Evolutionary conservation across 1,140 invertebrate genomes (phyloP).

Genomic region (Pygmarrhopalites habei): DNA sequence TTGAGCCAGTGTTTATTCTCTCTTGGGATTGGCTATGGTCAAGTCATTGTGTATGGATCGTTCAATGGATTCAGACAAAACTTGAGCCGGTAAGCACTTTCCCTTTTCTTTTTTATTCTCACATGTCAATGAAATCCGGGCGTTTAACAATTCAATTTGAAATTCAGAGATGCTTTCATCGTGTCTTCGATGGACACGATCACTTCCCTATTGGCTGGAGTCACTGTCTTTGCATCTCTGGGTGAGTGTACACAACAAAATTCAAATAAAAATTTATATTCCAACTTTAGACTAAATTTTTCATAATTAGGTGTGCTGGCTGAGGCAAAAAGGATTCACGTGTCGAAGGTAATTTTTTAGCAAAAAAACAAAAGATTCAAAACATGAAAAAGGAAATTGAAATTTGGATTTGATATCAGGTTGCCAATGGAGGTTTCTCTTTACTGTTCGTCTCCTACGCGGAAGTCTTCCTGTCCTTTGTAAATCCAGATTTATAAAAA

Average conservation of each 20-base stretch:
- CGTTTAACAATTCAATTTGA: too few species aligned
- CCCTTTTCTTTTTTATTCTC: too few species aligned
- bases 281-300: slow-evolving; percentile 84
- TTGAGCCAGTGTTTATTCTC: slow-evolving; percentile 80
- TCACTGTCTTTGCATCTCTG: slow-evolving; percentile 15
- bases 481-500: slow-evolving; percentile 42
- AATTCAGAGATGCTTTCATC: slow-evolving; percentile 51
- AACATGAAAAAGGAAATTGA: too few species aligned
- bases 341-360: slow-evolving; percentile 56
- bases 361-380: too few species aligned
- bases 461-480: slow-evolving; percentile 64
- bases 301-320: slow-evolving; percentile 54
- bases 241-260: too few species aligned
- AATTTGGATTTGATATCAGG: too few species aligned
- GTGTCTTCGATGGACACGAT: slow-evolving; percentile 63
- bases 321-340: slow-evolving; percentile 40
- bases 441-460: slow-evolving; percentile 79
- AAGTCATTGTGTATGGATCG: slow-evolving; percentile 56
- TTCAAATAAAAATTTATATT: too few species aligned
- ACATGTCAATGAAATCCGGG: too few species aligned
- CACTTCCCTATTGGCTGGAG: slow-evolving; percentile 62
- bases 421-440: slow-evolving; percentile 60
- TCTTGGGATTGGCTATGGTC: slow-evolving; percentile 64
- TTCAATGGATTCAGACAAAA: slow-evolving; percentile 75
- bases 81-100: slow-evolving; percentile 53